phyloP scores from a whole-genome alignment of 2,888 invertebrate genomes.

The Rotaria magnacalcarata region DNA sequence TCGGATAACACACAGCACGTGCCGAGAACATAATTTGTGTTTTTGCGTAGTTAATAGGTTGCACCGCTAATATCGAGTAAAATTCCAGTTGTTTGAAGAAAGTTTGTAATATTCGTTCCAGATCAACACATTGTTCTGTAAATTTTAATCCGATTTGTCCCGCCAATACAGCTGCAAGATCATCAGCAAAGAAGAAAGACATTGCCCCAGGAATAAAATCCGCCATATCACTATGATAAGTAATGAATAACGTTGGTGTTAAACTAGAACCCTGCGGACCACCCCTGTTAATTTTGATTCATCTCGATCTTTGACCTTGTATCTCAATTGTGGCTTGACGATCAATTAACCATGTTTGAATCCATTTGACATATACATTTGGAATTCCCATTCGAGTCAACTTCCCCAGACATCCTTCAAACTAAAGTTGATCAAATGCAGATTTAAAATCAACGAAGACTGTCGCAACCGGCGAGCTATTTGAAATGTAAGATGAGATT shows the following conservation, averaged over 20 bases:
- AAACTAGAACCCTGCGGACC: not conserved
- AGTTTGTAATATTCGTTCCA: not conserved
- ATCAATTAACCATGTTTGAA: not conserved
- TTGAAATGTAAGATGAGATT: not conserved
- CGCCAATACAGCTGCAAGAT: not conserved
- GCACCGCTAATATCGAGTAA: too few relatives aligned
- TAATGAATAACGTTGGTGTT: not conserved
- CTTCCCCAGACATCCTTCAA: not conserved
- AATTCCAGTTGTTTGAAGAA: not conserved
- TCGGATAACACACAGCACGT: too few relatives aligned
- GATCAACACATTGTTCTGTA: not conserved
- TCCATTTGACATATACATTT: not conserved
- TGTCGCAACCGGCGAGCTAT: not conserved
- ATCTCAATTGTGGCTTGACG: not conserved
- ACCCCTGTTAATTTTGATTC: not conserved
- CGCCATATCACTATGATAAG: not conserved
- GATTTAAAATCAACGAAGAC: not conserved
- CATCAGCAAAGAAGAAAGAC: not conserved
- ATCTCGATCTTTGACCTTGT: not conserved
- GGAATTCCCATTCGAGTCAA: not conserved
- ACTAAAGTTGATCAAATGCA: not conserved
- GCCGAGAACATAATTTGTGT: too few relatives aligned
- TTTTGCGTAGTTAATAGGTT: too few relatives aligned
- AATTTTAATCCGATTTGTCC: not conserved
- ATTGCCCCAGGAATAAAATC: not conserved